Percentiles rank a stretch among this genome's conserved stretches.
Evolutionary conservation across 2,113 vertebrate genomes (phyloP).

Genomic region (Archocentrus centrarchus): DNA sequence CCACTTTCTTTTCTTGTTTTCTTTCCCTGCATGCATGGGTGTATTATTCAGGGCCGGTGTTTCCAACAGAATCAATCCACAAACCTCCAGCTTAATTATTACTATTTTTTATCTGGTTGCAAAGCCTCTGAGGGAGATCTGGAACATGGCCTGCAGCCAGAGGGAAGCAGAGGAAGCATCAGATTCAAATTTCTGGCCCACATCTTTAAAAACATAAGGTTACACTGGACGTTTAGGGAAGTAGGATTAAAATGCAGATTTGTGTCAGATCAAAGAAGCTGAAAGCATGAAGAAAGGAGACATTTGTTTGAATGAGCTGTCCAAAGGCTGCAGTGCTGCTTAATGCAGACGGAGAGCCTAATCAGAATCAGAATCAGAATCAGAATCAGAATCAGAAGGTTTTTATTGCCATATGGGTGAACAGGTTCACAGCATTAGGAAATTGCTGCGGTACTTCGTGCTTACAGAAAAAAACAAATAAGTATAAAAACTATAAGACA

Average conservation of each 20-base stretch:
- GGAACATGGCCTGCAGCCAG: not conserved
- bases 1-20: not conserved
- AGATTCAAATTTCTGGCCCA: constrained; percentile 3
- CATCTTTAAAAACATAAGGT: not conserved
- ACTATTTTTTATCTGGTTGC: not conserved
- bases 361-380: too few relatives aligned
- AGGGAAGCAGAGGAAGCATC: not conserved
- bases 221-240: not conserved
- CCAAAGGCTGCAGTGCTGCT: not conserved
- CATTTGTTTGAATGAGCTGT: not conserved
- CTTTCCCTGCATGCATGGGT: not conserved
- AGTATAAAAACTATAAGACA: too few relatives aligned
- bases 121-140: not conserved
- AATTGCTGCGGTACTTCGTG: too few relatives aligned
- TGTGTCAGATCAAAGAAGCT: not conserved
- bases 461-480: too few relatives aligned
- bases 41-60: not conserved
- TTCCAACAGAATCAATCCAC: not conserved
- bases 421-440: too few relatives aligned
- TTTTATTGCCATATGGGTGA: too few relatives aligned
- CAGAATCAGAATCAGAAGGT: too few relatives aligned
- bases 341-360: not conserved
- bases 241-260: not conserved
- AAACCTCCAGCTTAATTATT: constrained; percentile 7
- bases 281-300: not conserved